Conservation (phyloP, 2,797 vertebrate species). For the Pampus argenteus region DNA sequence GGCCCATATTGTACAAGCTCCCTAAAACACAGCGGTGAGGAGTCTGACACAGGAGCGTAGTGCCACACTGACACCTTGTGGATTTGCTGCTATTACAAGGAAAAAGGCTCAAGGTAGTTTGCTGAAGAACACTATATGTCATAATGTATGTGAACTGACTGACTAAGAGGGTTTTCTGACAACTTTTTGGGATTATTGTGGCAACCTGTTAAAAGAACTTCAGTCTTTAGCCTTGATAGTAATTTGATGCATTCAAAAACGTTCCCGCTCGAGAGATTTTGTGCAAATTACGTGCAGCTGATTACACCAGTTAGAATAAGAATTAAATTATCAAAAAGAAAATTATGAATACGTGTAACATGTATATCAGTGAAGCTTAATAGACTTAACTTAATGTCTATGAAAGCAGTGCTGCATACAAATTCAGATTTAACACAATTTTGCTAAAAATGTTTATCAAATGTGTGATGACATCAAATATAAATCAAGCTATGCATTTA, state of each 20-base stretch:
- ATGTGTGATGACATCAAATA: background rate
- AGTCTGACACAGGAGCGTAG: background rate
- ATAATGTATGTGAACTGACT: background rate
- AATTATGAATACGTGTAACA: background rate
- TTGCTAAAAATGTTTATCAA: background rate
- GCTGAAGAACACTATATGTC: background rate
- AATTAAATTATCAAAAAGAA: background rate
- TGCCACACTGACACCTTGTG: constrained; percentile 69
- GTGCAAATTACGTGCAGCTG: background rate
- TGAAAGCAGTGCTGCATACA: background rate
- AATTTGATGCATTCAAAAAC: background rate
- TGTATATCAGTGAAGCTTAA: background rate
- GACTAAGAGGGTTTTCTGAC: background rate
- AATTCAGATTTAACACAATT: no score
- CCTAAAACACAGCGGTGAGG: background rate
- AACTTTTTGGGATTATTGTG: background rate
- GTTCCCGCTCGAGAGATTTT: background rate
- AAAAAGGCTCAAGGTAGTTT: no score
- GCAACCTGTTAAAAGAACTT: background rate
- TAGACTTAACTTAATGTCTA: background rate
- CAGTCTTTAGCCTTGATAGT: no score
- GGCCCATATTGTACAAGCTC: constrained; percentile 36
- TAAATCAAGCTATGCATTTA: background rate
- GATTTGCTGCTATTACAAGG: constrained; percentile 4
- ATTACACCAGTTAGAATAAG: no score